phyloP scores from a whole-genome alignment of 2,888 invertebrate species.

The Leptinotarsa rubiginosa region DNA sequence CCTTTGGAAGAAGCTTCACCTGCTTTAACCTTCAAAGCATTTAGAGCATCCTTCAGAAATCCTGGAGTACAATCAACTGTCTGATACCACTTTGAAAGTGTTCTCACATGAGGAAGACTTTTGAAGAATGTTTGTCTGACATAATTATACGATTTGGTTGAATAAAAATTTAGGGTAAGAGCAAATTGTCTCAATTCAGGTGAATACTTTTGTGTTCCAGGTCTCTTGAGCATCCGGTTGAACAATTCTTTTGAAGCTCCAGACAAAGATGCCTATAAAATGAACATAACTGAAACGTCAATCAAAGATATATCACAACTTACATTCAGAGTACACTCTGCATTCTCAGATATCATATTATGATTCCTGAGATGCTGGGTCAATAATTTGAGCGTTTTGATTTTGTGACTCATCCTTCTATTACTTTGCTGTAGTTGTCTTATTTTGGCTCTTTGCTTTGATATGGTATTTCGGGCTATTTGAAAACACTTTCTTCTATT shows the following conservation, averaged over 20 bases:
- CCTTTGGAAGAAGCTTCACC: background rate
- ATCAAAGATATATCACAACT: background rate
- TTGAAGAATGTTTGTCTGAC: constrained; percentile 36
- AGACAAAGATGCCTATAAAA: constrained; percentile 21
- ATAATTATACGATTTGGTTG: constrained; percentile 40
- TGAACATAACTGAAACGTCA: constrained; percentile 7
- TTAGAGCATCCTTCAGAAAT: constrained; percentile 45
- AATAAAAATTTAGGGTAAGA: constrained; percentile 43
- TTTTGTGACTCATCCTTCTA: background rate
- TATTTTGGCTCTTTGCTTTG: background rate
- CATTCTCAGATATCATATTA: constrained; percentile 6
- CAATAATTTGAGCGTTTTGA: background rate
- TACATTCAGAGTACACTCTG: background rate
- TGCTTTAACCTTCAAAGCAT: constrained; percentile 42
- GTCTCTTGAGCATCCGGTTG: constrained; percentile 1
- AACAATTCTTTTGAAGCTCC: constrained; percentile 12
- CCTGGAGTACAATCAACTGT: constrained; percentile 45
- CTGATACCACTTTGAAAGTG: constrained; percentile 46
- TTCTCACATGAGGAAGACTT: constrained; percentile 39
- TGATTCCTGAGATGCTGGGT: background rate
- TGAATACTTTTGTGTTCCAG: constrained; percentile 30
- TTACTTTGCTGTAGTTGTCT: background rate
- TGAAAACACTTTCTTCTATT: constrained; percentile 5
- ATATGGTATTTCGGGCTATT: background rate
- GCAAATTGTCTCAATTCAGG: constrained; percentile 39